These are phyloP conservation scores for Orycteropus afer DNA, from an alignment of 2,113 vertebrate species.

Conservation along the genomic window DNA sequence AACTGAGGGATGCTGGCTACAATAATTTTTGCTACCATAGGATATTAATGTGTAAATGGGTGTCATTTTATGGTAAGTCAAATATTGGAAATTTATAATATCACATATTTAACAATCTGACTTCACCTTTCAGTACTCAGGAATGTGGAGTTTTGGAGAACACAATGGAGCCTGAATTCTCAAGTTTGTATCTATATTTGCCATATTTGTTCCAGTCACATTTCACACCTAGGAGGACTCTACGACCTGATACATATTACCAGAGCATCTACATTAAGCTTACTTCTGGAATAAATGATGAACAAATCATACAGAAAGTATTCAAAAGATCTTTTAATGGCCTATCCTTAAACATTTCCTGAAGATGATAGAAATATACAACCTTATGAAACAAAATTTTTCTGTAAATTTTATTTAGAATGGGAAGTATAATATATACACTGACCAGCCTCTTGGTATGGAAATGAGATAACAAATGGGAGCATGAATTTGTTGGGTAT, in stretches of 20 bases:
- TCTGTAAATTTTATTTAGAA: too few relatives aligned
- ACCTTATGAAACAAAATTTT: neutral
- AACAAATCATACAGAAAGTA: neutral
- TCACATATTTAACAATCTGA: neutral
- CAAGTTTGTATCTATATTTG: neutral
- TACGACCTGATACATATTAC: neutral
- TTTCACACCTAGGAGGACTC: neutral
- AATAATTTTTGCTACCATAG: neutral
- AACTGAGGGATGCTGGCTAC: neutral
- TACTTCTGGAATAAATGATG: conserved; percentile 41
- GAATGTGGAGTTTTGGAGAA: neutral
- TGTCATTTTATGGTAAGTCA: neutral
- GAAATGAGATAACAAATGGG: neutral
- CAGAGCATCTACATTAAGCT: neutral
- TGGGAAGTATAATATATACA: neutral
- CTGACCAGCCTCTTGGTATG: neutral
- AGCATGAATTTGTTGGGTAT: neutral
- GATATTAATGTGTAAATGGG: neutral
- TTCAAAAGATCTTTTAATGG: neutral
- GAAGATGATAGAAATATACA: neutral
- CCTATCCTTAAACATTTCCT: neutral
- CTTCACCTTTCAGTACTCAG: neutral
- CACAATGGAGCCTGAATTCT: neutral
- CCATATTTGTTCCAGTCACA: neutral
- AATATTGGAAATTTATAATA: neutral